Evolutionary conservation across 2,888 invertebrate species (phyloP).

Genomic region (Drosophila diplacantha): DNA sequence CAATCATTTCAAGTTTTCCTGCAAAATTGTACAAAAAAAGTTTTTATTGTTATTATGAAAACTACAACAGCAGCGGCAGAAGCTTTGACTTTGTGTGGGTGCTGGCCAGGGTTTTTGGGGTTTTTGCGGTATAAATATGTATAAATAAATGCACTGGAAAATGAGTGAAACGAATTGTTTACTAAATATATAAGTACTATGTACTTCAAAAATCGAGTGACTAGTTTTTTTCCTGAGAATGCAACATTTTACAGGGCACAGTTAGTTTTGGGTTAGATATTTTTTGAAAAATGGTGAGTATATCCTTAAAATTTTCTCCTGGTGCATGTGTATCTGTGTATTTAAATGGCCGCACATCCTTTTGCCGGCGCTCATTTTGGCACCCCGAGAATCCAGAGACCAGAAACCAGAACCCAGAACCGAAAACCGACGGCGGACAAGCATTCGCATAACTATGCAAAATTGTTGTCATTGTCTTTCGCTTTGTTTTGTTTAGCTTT

Average conservation of each 20-base stretch:
- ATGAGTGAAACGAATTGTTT: too few species aligned
- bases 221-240: too few species aligned
- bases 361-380: conserved; percentile 68
- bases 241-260: too few species aligned
- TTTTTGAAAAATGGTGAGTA: background rate
- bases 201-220: too few species aligned
- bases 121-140: conserved; percentile 21
- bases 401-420: conserved; percentile 15
- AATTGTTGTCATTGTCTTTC: conserved; percentile 59
- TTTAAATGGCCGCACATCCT: conserved; percentile 71
- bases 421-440: conserved; percentile 33
- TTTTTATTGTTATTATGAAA: conserved; percentile 73
- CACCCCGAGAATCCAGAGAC: conserved; percentile 49
- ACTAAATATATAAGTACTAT: too few species aligned
- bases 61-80: conserved; percentile 58
- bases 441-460: conserved; percentile 69
- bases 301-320: background rate
- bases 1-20: conserved; percentile 72
- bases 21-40: conserved; percentile 67
- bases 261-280: background rate
- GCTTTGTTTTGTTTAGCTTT: conserved; percentile 65
- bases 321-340: conserved; percentile 36
- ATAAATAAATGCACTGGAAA: background rate
- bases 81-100: conserved; percentile 49
- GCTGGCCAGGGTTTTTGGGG: conserved; percentile 23